Percentiles rank a stretch among this genome's conserved stretches.
These are phyloP conservation scores for Zoroaster sp. DNA, from an alignment of 53 echinoderm and acorn worm species.

Conservation along the genomic window DNA sequence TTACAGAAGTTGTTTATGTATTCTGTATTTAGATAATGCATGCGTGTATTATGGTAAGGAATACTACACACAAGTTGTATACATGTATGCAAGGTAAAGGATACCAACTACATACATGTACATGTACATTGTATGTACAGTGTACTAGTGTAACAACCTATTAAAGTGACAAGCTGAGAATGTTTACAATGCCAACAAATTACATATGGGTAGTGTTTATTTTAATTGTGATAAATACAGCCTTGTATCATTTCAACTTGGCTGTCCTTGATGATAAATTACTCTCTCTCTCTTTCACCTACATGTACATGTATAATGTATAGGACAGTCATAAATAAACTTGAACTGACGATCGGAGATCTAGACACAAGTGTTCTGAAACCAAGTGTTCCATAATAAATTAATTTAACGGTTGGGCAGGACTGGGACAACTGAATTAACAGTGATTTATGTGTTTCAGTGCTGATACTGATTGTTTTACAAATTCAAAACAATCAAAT, in stretches of 20 bases:
- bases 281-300: not conserved
- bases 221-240: conserved; percentile 6
- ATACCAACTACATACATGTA: not conserved
- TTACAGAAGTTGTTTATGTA: too few relatives aligned
- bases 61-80: too few relatives aligned
- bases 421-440: not conserved
- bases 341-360: not conserved
- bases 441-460: too few relatives aligned
- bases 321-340: not conserved
- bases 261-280: not conserved
- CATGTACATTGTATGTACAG: too few relatives aligned
- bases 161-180: too few relatives aligned
- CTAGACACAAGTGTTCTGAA: not conserved
- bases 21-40: too few relatives aligned
- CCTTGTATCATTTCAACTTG: not conserved
- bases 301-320: too few relatives aligned
- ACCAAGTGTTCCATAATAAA: not conserved
- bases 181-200: conserved; percentile 8
- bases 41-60: too few relatives aligned
- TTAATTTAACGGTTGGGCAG: not conserved
- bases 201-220: conserved; percentile 2
- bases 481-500: too few relatives aligned
- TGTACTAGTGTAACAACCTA: too few relatives aligned
- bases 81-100: too few relatives aligned
- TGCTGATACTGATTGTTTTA: too few relatives aligned